Evolutionary conservation across 2,888 invertebrate genomes (phyloP), one percentile per base, ranked within the genome.

Genomic region (Cordilura impudica): DNA sequence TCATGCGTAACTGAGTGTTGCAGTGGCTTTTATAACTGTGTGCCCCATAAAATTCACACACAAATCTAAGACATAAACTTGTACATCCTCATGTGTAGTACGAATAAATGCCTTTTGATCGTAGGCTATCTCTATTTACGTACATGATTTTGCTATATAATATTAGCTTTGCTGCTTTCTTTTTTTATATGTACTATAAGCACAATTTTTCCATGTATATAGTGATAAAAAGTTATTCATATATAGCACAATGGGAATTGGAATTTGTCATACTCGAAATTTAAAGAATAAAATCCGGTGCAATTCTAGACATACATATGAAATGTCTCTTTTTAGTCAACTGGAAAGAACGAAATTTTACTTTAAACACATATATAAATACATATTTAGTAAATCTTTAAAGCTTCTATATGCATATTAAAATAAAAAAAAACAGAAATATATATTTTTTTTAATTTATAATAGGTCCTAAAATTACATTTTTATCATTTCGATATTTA

Each of bases 21-120:
- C n/a, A n/a, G n/a, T 49, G 29, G 19, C 19, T 71, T 56, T 58
- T 31, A 53, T 23, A 67, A 72, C 61, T 21, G 39, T 54, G 19
- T 72, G 67, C 56, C 49, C 58, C 51, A 63, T 69, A 69, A 72
- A 77, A 54, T 29, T 66, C 53, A 66, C 77, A 63, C 54, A 61
- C 29, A 77, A 72, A 63, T 56, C 51, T 60, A n/a, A 2, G 31
- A 72, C 21, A 67, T 29, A 39, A 61, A 69, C 53, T 60, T 53
- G 43, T 61, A 21, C 10, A 61, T 43, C 18, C 35, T 47, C 19
- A 39, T 39, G 19, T 49, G 31, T 21, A 10, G 19, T 16, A 0
- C 10, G 0, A 23, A 35, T 12, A 16, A n/a, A 6, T 54, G 31
- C 19, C 4, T 23, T 14, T 43, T 51, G 21, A n/a, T 10, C 26